Percentiles rank a stretch among this genome's conserved stretches.
Conservation (phyloP, 2,113 vertebrate genomes). For the Amblyopsis rosae region DNA sequence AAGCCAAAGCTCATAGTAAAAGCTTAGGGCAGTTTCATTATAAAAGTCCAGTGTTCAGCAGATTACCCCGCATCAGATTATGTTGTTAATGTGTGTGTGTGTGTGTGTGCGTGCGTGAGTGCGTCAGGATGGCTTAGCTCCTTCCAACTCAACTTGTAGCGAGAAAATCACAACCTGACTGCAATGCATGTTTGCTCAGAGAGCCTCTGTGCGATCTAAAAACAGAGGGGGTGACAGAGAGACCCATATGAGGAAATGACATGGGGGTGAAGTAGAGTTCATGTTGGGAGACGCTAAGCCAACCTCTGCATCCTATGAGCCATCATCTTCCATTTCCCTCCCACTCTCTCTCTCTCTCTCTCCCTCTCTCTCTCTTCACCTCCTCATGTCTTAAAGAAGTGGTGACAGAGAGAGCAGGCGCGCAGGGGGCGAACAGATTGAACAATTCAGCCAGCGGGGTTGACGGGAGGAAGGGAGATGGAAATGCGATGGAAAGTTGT, state of each 20-base stretch:
- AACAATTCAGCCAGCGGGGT: constrained; percentile 13
- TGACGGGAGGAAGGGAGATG: not conserved
- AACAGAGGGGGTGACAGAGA: not conserved
- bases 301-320: constrained; percentile 43
- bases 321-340: constrained; percentile 41
- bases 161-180: constrained; percentile 47
- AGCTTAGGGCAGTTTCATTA: constrained; percentile 43
- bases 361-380: not conserved
- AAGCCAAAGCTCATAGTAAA: constrained; percentile 18
- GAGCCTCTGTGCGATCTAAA: too few relatives aligned
- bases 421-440: constrained; percentile 20
- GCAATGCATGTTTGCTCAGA: constrained; percentile 10
- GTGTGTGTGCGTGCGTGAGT: not conserved
- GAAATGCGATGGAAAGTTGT: too few relatives aligned
- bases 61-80: constrained; percentile 34
- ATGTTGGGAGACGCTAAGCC: constrained; percentile 51
- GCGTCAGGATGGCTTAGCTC: constrained; percentile 55
- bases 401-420: constrained; percentile 39
- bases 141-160: constrained; percentile 36
- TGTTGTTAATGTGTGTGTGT: constrained; percentile 38
- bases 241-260: too few relatives aligned
- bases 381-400: constrained; percentile 38
- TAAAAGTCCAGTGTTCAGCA: constrained; percentile 41
- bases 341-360: constrained; percentile 10
- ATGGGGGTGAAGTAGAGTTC: constrained; percentile 27